phyloP scores from a whole-genome alignment of 2,113 vertebrate species.

The Thamnaconus septentrionalis region DNA sequence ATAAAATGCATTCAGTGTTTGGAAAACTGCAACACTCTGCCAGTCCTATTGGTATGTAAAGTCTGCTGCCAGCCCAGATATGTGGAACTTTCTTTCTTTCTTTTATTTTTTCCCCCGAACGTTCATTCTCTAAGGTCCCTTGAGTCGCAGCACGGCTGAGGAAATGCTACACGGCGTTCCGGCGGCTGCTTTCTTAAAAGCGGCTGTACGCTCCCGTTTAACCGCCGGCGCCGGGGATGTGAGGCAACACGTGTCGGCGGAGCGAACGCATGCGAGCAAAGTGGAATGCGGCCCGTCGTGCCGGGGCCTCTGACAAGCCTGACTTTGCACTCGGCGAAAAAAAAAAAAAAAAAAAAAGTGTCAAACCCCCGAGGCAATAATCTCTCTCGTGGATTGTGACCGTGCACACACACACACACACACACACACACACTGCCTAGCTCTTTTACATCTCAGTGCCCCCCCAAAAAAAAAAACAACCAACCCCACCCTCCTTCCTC shows the following conservation, averaged over 20 bases:
- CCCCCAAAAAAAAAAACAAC: conserved; percentile 20
- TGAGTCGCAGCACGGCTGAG: conserved; percentile 42
- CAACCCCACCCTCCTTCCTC: too few relatives aligned
- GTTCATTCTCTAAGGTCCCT: conserved; percentile 37
- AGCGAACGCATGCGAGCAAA: conserved; percentile 44
- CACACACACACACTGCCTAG: conserved; percentile 7
- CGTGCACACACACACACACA: not conserved
- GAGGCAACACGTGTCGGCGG: conserved; percentile 30
- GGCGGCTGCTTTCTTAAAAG: conserved; percentile 8
- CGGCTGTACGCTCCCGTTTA: conserved; percentile 24
- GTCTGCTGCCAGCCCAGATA: conserved; percentile 55
- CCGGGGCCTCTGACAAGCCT: not conserved
- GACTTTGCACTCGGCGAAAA: too few relatives aligned
- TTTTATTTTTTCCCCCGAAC: conserved; percentile 22
- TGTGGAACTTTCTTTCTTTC: conserved; percentile 57
- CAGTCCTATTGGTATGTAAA: conserved; percentile 69
- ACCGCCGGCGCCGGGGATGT: conserved; percentile 17
- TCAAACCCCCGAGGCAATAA: conserved; percentile 23
- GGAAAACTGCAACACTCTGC: conserved; percentile 48
- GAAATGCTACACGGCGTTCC: conserved; percentile 41
- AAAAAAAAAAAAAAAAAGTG: not conserved
- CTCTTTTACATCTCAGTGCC: conserved; percentile 23
- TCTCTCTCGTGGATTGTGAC: conserved; percentile 10
- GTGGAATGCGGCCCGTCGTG: conserved; percentile 28
- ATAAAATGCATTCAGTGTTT: conserved; percentile 35